phyloP scores from a whole-genome alignment of 1,140 invertebrate genomes.

The Drosophila kurseongensis region DNA sequence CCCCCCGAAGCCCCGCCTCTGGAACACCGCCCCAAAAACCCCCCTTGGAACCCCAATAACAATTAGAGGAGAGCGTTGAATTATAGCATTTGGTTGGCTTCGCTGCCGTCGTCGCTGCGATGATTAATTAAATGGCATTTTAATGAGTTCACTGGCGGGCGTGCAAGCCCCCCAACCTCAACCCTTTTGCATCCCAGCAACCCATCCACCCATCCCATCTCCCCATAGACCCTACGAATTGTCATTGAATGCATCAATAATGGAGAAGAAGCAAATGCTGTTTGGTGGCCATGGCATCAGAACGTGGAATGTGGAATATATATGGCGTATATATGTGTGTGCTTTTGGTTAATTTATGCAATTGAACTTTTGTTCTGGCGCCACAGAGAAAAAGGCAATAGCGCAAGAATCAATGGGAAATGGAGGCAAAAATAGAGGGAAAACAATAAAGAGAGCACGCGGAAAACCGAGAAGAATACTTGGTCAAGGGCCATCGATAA shows the following conservation, averaged over 20 bases:
- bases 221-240: conserved; percentile 28
- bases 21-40: background rate
- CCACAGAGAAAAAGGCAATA: conserved; percentile 12
- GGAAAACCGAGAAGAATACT: conserved; percentile 10
- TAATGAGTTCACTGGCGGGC: conserved; percentile 73
- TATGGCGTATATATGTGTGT: conserved; percentile 23
- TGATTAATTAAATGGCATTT: conserved; percentile 82
- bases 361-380: conserved; percentile 63
- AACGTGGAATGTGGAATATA: conserved; percentile 41
- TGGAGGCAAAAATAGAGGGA: background rate
- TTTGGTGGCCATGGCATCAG: conserved; percentile 18
- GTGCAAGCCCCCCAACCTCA: conserved; percentile 5
- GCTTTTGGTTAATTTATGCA: conserved; percentile 77
- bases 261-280: conserved; percentile 26
- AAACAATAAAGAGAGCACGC: background rate
- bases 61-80: conserved; percentile 66
- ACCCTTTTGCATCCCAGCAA: background rate
- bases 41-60: conserved; percentile 18
- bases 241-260: conserved; percentile 73
- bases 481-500: conserved; percentile 33
- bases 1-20: background rate
- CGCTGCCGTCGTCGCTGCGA: conserved; percentile 44
- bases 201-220: background rate
- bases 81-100: conserved; percentile 76
- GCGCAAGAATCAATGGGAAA: conserved; percentile 2